Base-by-base conservation (phyloP, 2,113 vertebrate genomes). In the Mystacornis crossleyi region DNA sequence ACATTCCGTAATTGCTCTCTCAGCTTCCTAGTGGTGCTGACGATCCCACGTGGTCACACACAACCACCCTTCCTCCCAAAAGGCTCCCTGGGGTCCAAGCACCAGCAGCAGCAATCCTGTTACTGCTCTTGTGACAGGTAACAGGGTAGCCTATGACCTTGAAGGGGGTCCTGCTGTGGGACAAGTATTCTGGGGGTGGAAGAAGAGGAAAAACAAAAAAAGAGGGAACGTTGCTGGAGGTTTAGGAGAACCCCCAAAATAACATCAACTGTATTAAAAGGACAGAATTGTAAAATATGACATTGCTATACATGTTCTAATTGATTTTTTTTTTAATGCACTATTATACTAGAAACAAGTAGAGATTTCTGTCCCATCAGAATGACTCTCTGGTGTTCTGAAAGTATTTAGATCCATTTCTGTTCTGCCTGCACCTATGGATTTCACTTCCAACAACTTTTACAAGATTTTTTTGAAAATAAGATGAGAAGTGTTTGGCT, bases 41-140 rank as follows among this genome's bases (percentile, higher is more conserved):
- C 62, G 38, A 26, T 86, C 34, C 34, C 48, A 16, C 3, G 0
- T 9, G 7, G 48, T 33, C 45, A 36, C 0, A 1, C 12, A 40
- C 18, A 28, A 48, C 7, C 48, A 17, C 8, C 14, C 4, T 29
- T 65, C 19, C 48, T 43, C 64, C 67, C 57, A 36, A 40, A 79
- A 47, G 13, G 47, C 33, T 78, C 25, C 80, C 8, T 2, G 2
- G 31, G 12, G 3, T n/a, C 64, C 31, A 18, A 34, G 47, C 48
- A 53, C 5, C 4, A 10, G 3, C 8, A 43, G 21, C 4, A n/a
- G n/a, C 15, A 33, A 54, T n/a, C 47, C 45, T 67, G 16, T 43
- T 43, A 43, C 42, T 43, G 40, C 25, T 70, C 48, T 17, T 2
- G 8, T n/a, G 42, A 33, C 67, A 62, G 50, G 2, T 8, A 38